phyloP scores from a whole-genome alignment of 2,888 invertebrate species.

The Leptinotarsa juncta region DNA sequence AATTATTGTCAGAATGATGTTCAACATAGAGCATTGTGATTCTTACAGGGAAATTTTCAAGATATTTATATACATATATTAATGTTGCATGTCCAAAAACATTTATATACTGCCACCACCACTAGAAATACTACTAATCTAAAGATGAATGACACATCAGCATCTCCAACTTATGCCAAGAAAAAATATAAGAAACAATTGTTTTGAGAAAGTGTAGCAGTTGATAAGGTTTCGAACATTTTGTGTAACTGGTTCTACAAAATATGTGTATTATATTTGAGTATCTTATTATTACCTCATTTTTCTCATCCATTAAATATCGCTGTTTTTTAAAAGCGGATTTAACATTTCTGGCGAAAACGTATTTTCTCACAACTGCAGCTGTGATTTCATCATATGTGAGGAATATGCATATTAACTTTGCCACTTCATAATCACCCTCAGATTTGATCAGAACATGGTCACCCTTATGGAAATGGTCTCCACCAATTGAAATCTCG shows the following conservation, averaged over 20 bases:
- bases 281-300: conserved; percentile 46
- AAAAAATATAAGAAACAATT: no score
- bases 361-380: conserved; percentile 45
- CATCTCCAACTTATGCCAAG: no score
- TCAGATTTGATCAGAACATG: conserved; percentile 21
- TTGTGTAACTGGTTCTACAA: background rate
- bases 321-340: conserved; percentile 32
- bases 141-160: no score
- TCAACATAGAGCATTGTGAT: no score
- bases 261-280: background rate
- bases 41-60: no score
- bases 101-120: no score
- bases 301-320: conserved; percentile 42
- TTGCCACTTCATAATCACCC: conserved; percentile 23
- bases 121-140: no score
- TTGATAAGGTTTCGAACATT: no score
- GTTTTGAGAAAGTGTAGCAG: no score
- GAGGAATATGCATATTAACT: conserved; percentile 33
- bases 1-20: no score
- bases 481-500: conserved; percentile 23
- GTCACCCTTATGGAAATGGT: conserved; percentile 23
- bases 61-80: no score
- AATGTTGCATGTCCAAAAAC: no score
- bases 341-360: conserved; percentile 42
- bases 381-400: conserved; percentile 26